A percentile compares a stretch with the other conserved stretches of the same genome.
These are phyloP conservation scores for Dicaeum eximium DNA, from an alignment of 2,113 vertebrate genomes.

Conservation along the genomic window DNA sequence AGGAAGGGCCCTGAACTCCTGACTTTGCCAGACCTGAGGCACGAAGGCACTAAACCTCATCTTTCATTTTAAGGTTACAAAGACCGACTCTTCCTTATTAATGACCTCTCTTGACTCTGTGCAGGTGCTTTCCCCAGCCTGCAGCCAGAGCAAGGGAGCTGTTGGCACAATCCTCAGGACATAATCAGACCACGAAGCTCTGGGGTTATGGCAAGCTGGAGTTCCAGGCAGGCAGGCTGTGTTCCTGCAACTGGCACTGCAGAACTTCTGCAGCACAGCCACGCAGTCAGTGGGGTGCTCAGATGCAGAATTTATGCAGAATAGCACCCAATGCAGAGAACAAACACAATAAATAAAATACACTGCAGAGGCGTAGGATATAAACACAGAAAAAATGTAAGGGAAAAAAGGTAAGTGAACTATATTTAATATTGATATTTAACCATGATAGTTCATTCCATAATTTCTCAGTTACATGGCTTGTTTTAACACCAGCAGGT, in stretches of 20 bases:
- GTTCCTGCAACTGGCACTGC: not conserved
- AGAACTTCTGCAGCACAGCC: not conserved
- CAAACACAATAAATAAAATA: not conserved
- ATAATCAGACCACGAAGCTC: not conserved
- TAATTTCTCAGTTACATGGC: not conserved
- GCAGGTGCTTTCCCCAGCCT: not conserved
- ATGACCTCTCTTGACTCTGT: not conserved
- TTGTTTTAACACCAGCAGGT: not conserved
- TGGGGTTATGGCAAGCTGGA: not conserved
- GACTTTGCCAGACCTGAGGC: not conserved
- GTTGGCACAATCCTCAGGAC: not conserved
- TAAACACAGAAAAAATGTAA: not conserved
- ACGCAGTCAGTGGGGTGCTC: rapidly evolving
- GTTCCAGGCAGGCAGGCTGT: not conserved
- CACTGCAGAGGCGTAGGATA: not conserved
- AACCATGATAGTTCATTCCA: not conserved
- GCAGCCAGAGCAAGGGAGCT: not conserved
- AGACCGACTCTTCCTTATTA: not conserved
- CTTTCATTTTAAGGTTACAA: not conserved
- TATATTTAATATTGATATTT: not conserved
- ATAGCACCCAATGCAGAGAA: not conserved
- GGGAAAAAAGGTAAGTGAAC: not conserved
- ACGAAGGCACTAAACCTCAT: not conserved
- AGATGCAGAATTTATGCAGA: not conserved
- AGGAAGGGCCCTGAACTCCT: not conserved